These are phyloP conservation scores for Physeter macrocephalus DNA, from an alignment of 2,113 vertebrate genomes.

Conservation along the genomic window DNA sequence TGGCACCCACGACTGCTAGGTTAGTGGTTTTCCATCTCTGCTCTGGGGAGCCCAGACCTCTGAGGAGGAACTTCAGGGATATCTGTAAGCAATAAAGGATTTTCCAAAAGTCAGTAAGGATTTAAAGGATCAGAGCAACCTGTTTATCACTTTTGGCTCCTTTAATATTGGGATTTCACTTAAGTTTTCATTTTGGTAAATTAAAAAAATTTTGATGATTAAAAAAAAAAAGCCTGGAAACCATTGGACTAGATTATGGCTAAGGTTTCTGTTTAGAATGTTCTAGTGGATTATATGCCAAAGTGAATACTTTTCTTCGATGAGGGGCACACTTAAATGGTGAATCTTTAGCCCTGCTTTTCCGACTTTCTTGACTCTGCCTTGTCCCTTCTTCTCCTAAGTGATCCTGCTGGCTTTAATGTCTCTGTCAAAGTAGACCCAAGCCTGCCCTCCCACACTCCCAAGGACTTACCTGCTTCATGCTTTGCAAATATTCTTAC, in stretches of 20 bases:
- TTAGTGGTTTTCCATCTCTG: background rate
- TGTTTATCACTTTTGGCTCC: constrained; percentile 28
- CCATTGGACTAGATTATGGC: background rate
- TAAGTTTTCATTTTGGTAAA: constrained; percentile 44
- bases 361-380: background rate
- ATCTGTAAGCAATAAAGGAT: constrained; percentile 1
- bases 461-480: background rate
- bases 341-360: background rate
- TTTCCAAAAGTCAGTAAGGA: background rate
- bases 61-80: background rate
- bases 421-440: background rate
- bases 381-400: background rate
- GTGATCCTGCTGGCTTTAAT: background rate
- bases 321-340: background rate
- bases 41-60: background rate
- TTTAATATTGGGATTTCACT: constrained; percentile 5
- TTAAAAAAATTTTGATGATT: background rate
- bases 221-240: background rate
- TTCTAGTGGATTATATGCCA: constrained; percentile 25
- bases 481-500: constrained; percentile 24
- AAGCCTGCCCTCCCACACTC: background rate
- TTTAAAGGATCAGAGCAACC: background rate
- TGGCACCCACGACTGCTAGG: background rate
- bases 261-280: background rate
- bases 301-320: background rate